Conservation (phyloP, 2,888 invertebrate genomes). For the Sarcophaga rosellei region DNA sequence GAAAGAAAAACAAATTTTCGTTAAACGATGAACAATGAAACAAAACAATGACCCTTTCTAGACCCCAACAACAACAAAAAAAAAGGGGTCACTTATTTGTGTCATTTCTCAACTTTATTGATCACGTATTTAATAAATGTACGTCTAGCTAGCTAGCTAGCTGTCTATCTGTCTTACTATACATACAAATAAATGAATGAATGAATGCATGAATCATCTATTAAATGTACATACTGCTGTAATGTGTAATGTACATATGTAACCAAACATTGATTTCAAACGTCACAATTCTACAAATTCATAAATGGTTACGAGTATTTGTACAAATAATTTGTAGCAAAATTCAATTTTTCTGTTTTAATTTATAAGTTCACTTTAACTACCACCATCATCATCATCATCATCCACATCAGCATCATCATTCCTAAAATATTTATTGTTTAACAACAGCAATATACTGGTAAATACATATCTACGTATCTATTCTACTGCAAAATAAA, state of each 20-base stretch:
- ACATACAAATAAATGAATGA: not conserved
- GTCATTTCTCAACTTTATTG: constrained; percentile 35
- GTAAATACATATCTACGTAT: not conserved
- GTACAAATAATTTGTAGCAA: constrained; percentile 9
- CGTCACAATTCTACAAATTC: constrained; percentile 23
- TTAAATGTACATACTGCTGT: too few relatives aligned
- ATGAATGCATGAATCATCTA: constrained; percentile 53
- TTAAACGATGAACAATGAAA: constrained; percentile 22
- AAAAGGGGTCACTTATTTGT: constrained; percentile 42
- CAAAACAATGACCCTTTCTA: constrained; percentile 25
- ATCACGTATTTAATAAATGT: constrained; percentile 17
- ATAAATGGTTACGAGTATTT: not conserved
- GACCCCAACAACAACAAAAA: constrained; percentile 4
- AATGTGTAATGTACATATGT: too few relatives aligned
- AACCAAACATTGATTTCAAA: constrained; percentile 50
- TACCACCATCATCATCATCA: constrained; percentile 4
- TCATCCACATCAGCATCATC: not conserved
- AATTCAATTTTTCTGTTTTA: constrained; percentile 26
- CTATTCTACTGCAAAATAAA: not conserved
- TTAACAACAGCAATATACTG: constrained; percentile 19
- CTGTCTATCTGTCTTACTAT: too few relatives aligned
- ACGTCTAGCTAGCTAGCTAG: not conserved
- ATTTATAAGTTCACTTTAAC: constrained; percentile 20
- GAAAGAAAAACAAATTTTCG: constrained; percentile 24
- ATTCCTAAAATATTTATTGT: not conserved